Evolutionary conservation across 2,888 invertebrate species (phyloP).

Genomic region (Phalera bucephala): DNA sequence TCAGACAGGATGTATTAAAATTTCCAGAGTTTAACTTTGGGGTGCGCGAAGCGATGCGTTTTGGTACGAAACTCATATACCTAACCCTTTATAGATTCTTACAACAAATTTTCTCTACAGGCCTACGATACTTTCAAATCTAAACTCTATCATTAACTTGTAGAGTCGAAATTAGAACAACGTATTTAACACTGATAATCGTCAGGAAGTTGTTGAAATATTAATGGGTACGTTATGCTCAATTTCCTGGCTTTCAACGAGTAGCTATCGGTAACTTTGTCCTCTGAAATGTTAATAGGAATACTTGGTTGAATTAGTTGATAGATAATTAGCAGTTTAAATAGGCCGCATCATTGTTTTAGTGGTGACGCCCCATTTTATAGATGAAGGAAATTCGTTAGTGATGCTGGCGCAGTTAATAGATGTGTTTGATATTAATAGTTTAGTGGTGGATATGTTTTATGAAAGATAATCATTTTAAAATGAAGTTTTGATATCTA

Average conservation of each 20-base stretch:
- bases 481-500: no score
- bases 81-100: constrained; percentile 37
- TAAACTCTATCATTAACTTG: constrained; percentile 24
- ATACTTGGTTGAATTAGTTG: constrained; percentile 43
- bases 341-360: constrained; percentile 25
- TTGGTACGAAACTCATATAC: constrained; percentile 44
- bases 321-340: constrained; percentile 36
- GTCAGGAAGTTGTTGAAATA: constrained; percentile 76
- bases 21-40: constrained; percentile 70
- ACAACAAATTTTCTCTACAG: constrained; percentile 43
- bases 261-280: constrained; percentile 69
- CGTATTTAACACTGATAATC: constrained; percentile 49
- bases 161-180: constrained; percentile 31
- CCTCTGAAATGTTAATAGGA: constrained; percentile 54
- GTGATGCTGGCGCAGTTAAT: no score
- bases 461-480: no score
- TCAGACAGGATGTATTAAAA: constrained; percentile 66
- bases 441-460: no score
- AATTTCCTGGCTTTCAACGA: constrained; percentile 78
- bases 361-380: constrained; percentile 4
- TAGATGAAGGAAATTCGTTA: constrained; percentile 14
- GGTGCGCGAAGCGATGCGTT: constrained; percentile 63
- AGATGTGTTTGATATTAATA: no score
- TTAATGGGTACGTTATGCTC: constrained; percentile 77
- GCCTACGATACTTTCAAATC: constrained; percentile 20